These are phyloP conservation scores for Alcis repandata DNA, from an alignment of 2,888 invertebrate genomes.

Conservation along the genomic window DNA sequence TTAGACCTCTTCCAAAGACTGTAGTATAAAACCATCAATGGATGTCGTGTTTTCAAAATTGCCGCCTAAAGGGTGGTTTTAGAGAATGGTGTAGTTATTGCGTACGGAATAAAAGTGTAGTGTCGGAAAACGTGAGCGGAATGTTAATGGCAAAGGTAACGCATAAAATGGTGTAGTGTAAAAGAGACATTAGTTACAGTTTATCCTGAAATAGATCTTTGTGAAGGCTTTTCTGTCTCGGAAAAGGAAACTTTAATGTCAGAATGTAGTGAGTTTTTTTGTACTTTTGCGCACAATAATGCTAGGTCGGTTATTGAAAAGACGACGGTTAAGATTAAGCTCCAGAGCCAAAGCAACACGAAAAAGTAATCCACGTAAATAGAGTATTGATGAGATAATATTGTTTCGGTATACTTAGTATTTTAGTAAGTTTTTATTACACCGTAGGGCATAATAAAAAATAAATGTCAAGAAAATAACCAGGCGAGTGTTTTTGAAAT, in stretches of 20 bases:
- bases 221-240: neutral
- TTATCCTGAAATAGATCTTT: slow-evolving; percentile 35
- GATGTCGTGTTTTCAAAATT: neutral
- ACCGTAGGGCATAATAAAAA: too few relatives aligned
- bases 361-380: too few relatives aligned
- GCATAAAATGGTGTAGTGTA: slow-evolving; percentile 28
- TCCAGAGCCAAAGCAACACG: too few relatives aligned
- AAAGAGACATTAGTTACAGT: slow-evolving; percentile 34
- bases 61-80: slow-evolving; percentile 7
- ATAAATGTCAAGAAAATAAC: too few relatives aligned
- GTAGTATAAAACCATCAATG: neutral
- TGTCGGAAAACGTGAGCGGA: slow-evolving; percentile 22
- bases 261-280: neutral
- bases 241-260: neutral
- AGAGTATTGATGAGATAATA: too few relatives aligned
- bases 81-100: slow-evolving; percentile 34
- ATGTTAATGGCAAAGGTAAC: slow-evolving; percentile 25
- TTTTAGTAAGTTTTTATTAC: too few relatives aligned
- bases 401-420: too few relatives aligned
- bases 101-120: slow-evolving; percentile 32
- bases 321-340: too few relatives aligned
- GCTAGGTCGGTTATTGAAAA: too few relatives aligned
- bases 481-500: too few relatives aligned
- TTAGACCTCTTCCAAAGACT: neutral
- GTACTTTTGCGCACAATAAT: too few relatives aligned